Percentiles rank a stretch among this genome's conserved stretches.
Conservation (phyloP, 35 echinoderm and acorn worm genomes). For the Ptychodera flava region DNA sequence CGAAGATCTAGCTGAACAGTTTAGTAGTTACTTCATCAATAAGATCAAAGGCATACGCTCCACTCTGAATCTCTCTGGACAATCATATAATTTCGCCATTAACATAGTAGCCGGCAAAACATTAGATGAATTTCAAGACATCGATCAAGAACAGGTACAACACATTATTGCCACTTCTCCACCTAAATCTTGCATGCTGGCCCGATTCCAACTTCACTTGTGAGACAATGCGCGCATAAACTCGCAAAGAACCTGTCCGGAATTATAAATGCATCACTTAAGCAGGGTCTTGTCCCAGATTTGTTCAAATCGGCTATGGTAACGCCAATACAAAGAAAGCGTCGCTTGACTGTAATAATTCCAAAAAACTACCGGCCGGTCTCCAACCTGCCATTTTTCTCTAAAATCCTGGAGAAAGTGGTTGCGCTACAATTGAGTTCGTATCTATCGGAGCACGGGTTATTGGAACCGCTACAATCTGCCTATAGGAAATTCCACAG, state of each 20-base stretch:
- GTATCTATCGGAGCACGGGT: conserved; percentile 18
- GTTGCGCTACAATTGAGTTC: conserved; percentile 10
- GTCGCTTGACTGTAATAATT: conserved; percentile 10
- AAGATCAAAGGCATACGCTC: background rate
- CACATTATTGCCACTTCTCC: background rate
- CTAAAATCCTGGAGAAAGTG: conserved; percentile 22
- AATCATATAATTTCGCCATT: background rate
- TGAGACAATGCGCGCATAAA: background rate
- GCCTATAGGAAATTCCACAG: conserved; percentile 34
- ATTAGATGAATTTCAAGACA: background rate
- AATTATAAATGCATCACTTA: background rate
- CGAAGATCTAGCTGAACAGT: background rate
- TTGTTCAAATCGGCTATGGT: background rate
- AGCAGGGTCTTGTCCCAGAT: background rate
- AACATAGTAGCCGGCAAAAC: background rate
- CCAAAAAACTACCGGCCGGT: conserved; percentile 32
- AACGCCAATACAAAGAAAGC: conserved; percentile 12
- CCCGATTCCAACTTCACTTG: background rate
- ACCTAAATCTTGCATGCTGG: background rate
- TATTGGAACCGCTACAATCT: conserved; percentile 28
- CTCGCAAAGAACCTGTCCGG: background rate
- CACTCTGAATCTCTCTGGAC: background rate
- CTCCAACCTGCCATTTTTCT: conserved; percentile 27
- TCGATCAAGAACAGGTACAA: background rate
- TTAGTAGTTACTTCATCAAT: background rate